These are phyloP conservation scores for Diachasmimorpha longicaudata DNA, from an alignment of 1,140 invertebrate genomes.

Conservation along the genomic window DNA sequence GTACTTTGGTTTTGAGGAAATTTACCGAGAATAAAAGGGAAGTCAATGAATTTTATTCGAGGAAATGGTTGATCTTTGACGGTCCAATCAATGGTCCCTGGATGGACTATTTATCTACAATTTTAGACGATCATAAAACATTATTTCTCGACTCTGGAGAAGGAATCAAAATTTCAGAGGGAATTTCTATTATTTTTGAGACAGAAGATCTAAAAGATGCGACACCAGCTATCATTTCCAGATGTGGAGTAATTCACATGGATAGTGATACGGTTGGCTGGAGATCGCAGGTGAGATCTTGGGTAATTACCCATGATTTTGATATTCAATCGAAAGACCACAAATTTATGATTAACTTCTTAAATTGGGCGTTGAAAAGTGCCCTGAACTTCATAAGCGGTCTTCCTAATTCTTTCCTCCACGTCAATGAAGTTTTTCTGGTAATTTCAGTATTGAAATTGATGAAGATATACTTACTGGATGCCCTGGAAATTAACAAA, in stretches of 20 bases:
- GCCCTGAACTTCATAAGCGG: slow-evolving; percentile 58
- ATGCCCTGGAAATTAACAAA: slow-evolving; percentile 47
- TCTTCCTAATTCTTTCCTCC: slow-evolving; percentile 59
- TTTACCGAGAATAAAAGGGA: slow-evolving; percentile 32
- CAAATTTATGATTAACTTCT: slow-evolving; percentile 43
- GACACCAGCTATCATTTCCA: slow-evolving; percentile 70
- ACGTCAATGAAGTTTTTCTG: slow-evolving; percentile 61
- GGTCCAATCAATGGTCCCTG: slow-evolving; percentile 71
- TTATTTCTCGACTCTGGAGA: slow-evolving; percentile 65
- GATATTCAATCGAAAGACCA: background rate
- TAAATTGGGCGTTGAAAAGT: slow-evolving; percentile 67
- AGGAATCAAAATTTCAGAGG: slow-evolving; percentile 65
- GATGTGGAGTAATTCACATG: slow-evolving; percentile 74
- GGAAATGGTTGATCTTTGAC: slow-evolving; percentile 70
- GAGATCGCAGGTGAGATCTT: slow-evolving; percentile 57
- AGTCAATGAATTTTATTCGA: slow-evolving; percentile 40
- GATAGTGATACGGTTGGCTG: slow-evolving; percentile 61
- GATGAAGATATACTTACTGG: slow-evolving; percentile 65
- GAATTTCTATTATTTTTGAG: slow-evolving; percentile 73
- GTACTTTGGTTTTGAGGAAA: slow-evolving; percentile 54
- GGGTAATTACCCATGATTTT: slow-evolving; percentile 51
- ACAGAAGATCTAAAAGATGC: slow-evolving; percentile 67
- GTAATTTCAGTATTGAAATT: slow-evolving; percentile 63
- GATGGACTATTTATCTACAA: slow-evolving; percentile 74
- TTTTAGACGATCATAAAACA: slow-evolving; percentile 72